These are phyloP conservation scores for Dunckerocampus dactyliophorus DNA, from an alignment of 2,113 vertebrate species.

Conservation along the genomic window DNA sequence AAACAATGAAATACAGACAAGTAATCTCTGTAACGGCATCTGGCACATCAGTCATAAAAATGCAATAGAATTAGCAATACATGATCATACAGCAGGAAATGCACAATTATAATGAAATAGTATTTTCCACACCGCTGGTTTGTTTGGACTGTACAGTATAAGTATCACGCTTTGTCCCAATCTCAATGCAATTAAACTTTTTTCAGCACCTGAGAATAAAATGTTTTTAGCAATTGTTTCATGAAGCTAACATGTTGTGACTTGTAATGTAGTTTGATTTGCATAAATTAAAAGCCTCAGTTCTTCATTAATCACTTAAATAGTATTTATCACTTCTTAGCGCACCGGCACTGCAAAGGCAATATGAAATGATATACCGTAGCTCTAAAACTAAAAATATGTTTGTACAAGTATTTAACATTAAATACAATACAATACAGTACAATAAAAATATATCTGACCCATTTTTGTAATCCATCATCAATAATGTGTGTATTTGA, in stretches of 20 bases:
- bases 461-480: constrained; percentile 4
- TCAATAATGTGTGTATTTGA: background rate
- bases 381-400: constrained; percentile 26
- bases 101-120: background rate
- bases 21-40: constrained; percentile 22
- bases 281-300: constrained; percentile 19
- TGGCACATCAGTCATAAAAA: constrained; percentile 31
- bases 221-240: background rate
- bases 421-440: constrained; percentile 54
- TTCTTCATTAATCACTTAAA: constrained; percentile 5
- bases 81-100: constrained; percentile 23
- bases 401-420: constrained; percentile 36
- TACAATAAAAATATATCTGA: background rate
- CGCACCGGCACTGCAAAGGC: constrained; percentile 30
- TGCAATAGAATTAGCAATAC: constrained; percentile 28
- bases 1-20: background rate
- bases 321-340: constrained; percentile 27
- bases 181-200: background rate
- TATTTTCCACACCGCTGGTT: background rate
- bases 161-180: background rate
- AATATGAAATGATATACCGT: constrained; percentile 36
- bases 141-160: background rate
- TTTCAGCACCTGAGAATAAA: background rate
- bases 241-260: background rate
- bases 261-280: background rate